A percentile compares a stretch with the other conserved stretches of the same genome.
phyloP scores from a whole-genome alignment of 2,888 invertebrate genomes.

The Drosophila borealis region DNA sequence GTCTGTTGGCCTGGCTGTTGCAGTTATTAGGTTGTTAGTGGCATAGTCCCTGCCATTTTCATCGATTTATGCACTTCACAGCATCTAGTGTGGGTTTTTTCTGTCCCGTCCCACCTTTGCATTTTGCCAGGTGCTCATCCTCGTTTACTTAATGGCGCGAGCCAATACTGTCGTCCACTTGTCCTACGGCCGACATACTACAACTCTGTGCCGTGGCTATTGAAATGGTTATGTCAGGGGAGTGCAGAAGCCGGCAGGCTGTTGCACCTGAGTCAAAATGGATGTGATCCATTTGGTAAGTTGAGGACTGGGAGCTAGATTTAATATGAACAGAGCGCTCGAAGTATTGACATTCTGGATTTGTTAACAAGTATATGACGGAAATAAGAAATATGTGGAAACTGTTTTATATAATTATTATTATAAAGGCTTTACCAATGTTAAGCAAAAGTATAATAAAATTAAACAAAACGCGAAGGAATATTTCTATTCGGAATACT shows the following conservation, averaged over 20 bases:
- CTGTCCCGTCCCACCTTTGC: conserved; percentile 8
- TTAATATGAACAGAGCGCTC: not conserved
- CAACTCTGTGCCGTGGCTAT: conserved; percentile 2
- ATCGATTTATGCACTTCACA: conserved; percentile 82
- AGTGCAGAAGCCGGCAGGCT: conserved; percentile 12
- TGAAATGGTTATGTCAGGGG: not conserved
- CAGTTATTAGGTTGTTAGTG: conserved; percentile 83
- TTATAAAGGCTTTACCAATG: too few relatives aligned
- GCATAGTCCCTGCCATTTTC: conserved; percentile 75
- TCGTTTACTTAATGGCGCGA: conserved; percentile 69
- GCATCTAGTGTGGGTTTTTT: conserved; percentile 68
- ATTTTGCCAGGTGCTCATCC: conserved; percentile 27
- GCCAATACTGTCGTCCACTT: conserved; percentile 34
- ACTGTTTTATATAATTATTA: too few relatives aligned
- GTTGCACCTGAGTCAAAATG: conserved; percentile 11
- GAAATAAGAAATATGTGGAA: too few relatives aligned
- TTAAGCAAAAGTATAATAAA: too few relatives aligned
- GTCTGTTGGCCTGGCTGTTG: conserved; percentile 51
- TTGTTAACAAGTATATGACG: too few relatives aligned
- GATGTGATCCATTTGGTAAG: not conserved
- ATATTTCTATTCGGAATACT: too few relatives aligned
- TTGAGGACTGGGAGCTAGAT: not conserved
- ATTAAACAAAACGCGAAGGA: too few relatives aligned
- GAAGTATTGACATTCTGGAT: too few relatives aligned
- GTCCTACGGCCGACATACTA: not conserved